phyloP scores from a whole-genome alignment of 2,888 invertebrate species.

The Muschampia plurimacula region DNA sequence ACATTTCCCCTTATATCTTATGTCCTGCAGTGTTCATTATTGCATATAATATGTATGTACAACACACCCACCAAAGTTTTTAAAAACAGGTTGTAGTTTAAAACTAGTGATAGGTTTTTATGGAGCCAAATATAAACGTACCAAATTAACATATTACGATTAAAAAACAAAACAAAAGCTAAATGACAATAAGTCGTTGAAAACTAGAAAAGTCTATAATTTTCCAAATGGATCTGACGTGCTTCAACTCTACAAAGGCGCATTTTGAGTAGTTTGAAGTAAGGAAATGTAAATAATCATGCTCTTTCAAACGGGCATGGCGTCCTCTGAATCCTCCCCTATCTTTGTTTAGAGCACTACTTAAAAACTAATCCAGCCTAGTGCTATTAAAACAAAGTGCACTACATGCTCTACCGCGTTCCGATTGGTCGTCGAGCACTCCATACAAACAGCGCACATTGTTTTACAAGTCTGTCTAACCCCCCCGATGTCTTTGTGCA shows the following conservation, averaged over 20 bases:
- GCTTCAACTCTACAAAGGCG: not conserved
- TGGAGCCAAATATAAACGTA: too few relatives aligned
- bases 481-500: slow-evolving; percentile 38
- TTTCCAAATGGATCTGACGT: slow-evolving; percentile 17
- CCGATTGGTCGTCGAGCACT: slow-evolving; percentile 63
- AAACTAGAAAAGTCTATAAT: slow-evolving; percentile 12
- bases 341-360: slow-evolving; percentile 74
- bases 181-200: not conserved
- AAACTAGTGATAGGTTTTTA: too few relatives aligned
- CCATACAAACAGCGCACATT: slow-evolving; percentile 40
- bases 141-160: not conserved
- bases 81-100: too few relatives aligned
- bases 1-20: too few relatives aligned
- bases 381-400: slow-evolving; percentile 80
- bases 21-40: too few relatives aligned
- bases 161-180: not conserved
- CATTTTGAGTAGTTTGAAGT: slow-evolving; percentile 23
- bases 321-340: slow-evolving; percentile 56
- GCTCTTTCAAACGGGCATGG: slow-evolving; percentile 59
- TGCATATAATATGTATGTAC: too few relatives aligned
- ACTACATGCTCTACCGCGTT: slow-evolving; percentile 63
- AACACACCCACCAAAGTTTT: too few relatives aligned
- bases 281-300: slow-evolving; percentile 41
- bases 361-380: slow-evolving; percentile 82
- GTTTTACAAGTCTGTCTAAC: slow-evolving; percentile 42